Evolutionary conservation across 2,797 vertebrate species (phyloP).

Genomic region (Acropternis orthonyx): DNA sequence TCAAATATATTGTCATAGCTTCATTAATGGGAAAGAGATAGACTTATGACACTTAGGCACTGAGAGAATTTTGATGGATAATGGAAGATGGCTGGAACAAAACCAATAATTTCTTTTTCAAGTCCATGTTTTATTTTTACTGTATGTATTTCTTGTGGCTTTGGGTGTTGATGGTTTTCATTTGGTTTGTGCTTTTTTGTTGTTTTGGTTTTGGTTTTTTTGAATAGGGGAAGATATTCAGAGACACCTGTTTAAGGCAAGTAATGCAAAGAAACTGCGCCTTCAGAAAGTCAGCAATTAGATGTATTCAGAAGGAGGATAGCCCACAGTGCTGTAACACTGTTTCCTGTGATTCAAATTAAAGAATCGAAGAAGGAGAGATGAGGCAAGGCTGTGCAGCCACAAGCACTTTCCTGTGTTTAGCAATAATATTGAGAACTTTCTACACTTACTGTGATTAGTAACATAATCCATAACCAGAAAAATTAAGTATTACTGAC

Average conservation of each 20-base stretch:
- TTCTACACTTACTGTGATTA: neutral
- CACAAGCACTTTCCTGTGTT: neutral
- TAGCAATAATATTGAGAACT: neutral
- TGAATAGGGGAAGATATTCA: fast-evolving
- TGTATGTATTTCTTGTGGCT: neutral
- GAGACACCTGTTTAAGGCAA: neutral
- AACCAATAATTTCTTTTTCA: neutral
- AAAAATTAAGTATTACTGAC: neutral
- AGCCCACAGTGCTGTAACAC: neutral
- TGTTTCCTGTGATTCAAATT: fast-evolving
- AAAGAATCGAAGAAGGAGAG: neutral
- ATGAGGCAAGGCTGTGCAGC: neutral
- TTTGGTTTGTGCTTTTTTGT: neutral
- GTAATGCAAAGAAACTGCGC: neutral
- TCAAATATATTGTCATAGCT: neutral
- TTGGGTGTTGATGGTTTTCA: neutral
- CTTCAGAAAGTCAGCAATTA: neutral
- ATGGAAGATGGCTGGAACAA: neutral
- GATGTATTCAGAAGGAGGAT: neutral
- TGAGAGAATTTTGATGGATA: neutral
- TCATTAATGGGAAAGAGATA: neutral
- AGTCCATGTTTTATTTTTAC: neutral
- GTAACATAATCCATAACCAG: neutral
- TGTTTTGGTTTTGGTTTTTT: neutral
- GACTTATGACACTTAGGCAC: neutral